Percentiles rank a stretch among this genome's conserved stretches.
Evolutionary conservation across 2,113 vertebrate species (phyloP).

Genomic region (Gambusia holbrooki): DNA sequence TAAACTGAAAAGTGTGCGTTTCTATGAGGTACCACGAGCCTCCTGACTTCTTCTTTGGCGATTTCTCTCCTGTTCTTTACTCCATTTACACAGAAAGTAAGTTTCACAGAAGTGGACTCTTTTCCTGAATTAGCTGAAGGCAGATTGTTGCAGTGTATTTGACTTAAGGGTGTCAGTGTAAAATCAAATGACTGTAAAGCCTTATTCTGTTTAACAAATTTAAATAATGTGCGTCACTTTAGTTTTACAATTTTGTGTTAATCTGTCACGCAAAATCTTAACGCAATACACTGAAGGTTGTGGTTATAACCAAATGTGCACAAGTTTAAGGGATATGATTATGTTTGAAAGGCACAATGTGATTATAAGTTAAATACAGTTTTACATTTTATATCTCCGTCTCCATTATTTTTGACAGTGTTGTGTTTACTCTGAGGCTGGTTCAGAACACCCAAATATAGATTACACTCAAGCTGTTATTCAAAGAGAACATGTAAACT

Average conservation of each 20-base stretch:
- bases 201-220: background rate
- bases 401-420: slow-evolving; percentile 42
- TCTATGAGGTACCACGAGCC: background rate
- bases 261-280: background rate
- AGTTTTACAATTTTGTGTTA: background rate
- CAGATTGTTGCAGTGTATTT: no score
- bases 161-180: no score
- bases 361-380: background rate
- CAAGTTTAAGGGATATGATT: background rate
- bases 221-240: background rate
- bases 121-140: no score
- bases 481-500: background rate
- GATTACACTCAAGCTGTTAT: background rate
- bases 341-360: background rate
- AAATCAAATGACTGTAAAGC: background rate
- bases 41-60: no score
- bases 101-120: background rate
- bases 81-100: no score
- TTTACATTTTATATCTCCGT: slow-evolving; percentile 37
- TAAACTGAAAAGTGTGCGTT: background rate
- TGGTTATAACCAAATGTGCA: background rate
- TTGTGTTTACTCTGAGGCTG: slow-evolving; percentile 25
- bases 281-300: background rate
- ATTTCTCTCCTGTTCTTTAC: no score
- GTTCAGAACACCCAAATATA: slow-evolving; percentile 53